A percentile compares a stretch with the other conserved stretches of the same genome.
phyloP scores from a whole-genome alignment of 2,113 vertebrate species.

The Arenaria interpres region DNA sequence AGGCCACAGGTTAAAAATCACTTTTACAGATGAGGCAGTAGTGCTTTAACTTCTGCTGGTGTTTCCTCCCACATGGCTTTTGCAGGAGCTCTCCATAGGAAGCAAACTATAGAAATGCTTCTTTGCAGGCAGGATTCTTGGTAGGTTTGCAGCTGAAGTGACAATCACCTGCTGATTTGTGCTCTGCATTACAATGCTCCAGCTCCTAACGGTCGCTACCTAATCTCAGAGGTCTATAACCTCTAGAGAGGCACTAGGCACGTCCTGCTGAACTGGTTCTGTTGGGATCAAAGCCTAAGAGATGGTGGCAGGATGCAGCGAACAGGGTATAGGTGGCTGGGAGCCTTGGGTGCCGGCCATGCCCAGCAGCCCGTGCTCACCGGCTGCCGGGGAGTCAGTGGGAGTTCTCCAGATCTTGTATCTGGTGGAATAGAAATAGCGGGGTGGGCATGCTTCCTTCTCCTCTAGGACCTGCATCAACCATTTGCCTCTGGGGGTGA shows the following conservation, averaged over 20 bases:
- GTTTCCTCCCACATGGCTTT: not conserved
- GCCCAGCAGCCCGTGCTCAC: accelerated
- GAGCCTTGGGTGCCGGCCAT: accelerated
- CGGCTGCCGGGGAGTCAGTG: not conserved
- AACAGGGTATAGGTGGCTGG: accelerated
- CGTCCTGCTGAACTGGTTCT: accelerated
- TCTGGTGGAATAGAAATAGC: not conserved
- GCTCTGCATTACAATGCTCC: not conserved
- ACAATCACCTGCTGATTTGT: not conserved
- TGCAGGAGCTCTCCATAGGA: not conserved
- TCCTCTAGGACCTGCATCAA: not conserved
- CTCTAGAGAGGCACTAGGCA: accelerated
- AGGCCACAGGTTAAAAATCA: not conserved
- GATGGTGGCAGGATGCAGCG: accelerated
- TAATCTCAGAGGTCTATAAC: not conserved
- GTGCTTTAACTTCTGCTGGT: not conserved
- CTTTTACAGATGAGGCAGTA: not conserved
- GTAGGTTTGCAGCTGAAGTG: not conserved
- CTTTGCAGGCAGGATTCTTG: not conserved
- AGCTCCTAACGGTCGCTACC: not conserved
- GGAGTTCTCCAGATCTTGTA: accelerated
- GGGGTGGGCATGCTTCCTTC: not conserved
- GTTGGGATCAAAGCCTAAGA: accelerated
- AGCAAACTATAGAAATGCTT: not conserved
- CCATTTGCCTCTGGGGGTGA: accelerated